Percentiles rank a stretch among this genome's conserved stretches.
phyloP scores from a whole-genome alignment of 2,797 vertebrate species.

The Tauraco hartlaubi region DNA sequence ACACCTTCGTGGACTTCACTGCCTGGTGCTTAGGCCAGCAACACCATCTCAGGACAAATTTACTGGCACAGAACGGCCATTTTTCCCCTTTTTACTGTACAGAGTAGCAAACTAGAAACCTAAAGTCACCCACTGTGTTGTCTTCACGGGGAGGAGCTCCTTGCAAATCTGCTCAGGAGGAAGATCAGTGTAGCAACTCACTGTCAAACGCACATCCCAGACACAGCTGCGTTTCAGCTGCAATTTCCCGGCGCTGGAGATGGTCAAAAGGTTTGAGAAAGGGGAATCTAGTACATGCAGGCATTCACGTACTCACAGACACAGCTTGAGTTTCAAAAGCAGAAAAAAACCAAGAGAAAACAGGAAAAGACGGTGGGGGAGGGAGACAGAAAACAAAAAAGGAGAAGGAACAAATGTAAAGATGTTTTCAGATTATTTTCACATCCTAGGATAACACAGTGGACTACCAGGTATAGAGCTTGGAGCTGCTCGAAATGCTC shows the following conservation, averaged over 20 bases:
- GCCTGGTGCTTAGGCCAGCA: not conserved
- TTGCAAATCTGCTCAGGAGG: not conserved
- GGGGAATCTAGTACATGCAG: not conserved
- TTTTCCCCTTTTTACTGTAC: not conserved
- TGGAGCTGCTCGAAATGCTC: conserved; percentile 16
- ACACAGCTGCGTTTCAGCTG: not conserved
- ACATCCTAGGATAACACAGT: not conserved
- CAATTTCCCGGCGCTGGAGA: not conserved
- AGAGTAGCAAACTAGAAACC: not conserved
- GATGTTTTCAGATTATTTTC: not conserved
- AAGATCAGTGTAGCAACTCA: not conserved
- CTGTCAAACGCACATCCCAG: not conserved
- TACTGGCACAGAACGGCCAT: not conserved
- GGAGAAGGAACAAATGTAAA: not conserved
- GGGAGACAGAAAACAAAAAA: not conserved
- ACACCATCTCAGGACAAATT: not conserved
- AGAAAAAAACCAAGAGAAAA: not conserved
- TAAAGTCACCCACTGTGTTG: not conserved
- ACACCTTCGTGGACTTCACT: not conserved
- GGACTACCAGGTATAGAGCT: not conserved
- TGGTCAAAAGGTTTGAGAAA: not conserved
- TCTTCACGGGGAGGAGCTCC: not conserved
- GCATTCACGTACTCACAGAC: not conserved
- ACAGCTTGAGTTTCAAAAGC: not conserved
- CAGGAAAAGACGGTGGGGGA: not conserved